Percentiles rank a stretch among this genome's conserved stretches.
phyloP scores from a whole-genome alignment of 2,113 vertebrate species.

The Scortum barcoo region DNA sequence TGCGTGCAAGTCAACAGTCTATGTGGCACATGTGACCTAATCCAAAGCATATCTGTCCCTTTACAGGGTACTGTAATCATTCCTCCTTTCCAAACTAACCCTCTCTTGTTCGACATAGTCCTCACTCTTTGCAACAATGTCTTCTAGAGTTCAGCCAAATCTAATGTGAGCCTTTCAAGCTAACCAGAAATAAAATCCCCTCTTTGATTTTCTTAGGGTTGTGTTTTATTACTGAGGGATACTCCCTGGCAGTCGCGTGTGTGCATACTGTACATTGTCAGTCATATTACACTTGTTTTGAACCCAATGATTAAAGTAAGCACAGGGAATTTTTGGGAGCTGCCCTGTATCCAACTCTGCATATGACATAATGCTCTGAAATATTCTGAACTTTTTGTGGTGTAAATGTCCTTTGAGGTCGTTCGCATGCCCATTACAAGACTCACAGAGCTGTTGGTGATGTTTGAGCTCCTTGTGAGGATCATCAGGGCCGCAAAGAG shows the following conservation, averaged over 20 bases:
- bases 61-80: slow-evolving; percentile 8
- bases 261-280: slow-evolving; percentile 12
- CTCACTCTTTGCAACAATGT: background rate
- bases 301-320: slow-evolving; percentile 58
- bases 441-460: slow-evolving; percentile 21
- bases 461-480: slow-evolving; percentile 46
- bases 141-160: slow-evolving; percentile 29
- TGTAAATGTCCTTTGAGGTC: background rate
- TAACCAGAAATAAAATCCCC: slow-evolving; percentile 19
- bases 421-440: slow-evolving; percentile 31
- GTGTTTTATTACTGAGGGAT: slow-evolving; percentile 46
- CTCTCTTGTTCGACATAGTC: background rate
- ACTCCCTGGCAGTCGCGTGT: slow-evolving; percentile 40
- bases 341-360: slow-evolving; percentile 9
- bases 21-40: background rate
- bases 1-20: background rate
- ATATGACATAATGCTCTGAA: slow-evolving; percentile 24
- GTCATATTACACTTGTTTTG: slow-evolving; percentile 39
- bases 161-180: slow-evolving; percentile 3
- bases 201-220: slow-evolving; percentile 28
- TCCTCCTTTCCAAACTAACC: background rate
- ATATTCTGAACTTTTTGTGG: slow-evolving; percentile 9
- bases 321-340: background rate
- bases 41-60: background rate
- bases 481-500: slow-evolving; percentile 47